These are phyloP conservation scores for Perizoma affinitatum DNA, from an alignment of 2,888 invertebrate genomes.

Conservation along the genomic window DNA sequence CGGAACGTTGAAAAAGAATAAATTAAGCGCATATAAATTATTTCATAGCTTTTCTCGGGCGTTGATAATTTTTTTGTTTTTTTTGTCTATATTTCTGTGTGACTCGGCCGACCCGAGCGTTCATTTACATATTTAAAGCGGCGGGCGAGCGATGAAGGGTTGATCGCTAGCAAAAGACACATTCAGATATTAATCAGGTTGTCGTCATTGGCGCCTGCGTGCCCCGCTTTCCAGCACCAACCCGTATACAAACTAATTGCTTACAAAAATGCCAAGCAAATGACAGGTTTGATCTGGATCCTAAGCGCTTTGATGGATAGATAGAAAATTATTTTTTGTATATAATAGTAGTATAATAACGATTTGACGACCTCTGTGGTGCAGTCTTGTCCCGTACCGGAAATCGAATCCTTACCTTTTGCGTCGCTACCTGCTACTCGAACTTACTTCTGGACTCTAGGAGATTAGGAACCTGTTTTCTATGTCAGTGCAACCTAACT, in stretches of 20 bases:
- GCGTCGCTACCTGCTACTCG: too few species aligned
- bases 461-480: not conserved
- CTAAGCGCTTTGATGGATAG: too few species aligned
- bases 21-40: conserved; percentile 53
- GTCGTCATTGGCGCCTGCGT: not conserved
- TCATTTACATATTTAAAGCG: conserved; percentile 48
- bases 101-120: conserved; percentile 33
- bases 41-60: conserved; percentile 46
- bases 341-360: too few species aligned
- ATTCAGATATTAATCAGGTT: conserved; percentile 2
- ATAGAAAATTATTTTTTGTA: too few species aligned
- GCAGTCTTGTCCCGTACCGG: too few species aligned
- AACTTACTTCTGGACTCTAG: too few species aligned
- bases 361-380: too few species aligned
- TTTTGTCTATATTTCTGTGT: conserved; percentile 39
- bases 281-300: too few species aligned
- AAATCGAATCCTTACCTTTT: too few species aligned
- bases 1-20: conserved; percentile 46
- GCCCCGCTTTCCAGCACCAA: not conserved
- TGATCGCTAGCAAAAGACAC: conserved; percentile 38
- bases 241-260: not conserved
- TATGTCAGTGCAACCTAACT: conserved; percentile 37
- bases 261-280: too few species aligned
- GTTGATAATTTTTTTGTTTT: conserved; percentile 46
- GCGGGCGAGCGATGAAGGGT: conserved; percentile 43